phyloP scores from a whole-genome alignment of 2,113 vertebrate species.

The Chlorodrepanis virens region DNA sequence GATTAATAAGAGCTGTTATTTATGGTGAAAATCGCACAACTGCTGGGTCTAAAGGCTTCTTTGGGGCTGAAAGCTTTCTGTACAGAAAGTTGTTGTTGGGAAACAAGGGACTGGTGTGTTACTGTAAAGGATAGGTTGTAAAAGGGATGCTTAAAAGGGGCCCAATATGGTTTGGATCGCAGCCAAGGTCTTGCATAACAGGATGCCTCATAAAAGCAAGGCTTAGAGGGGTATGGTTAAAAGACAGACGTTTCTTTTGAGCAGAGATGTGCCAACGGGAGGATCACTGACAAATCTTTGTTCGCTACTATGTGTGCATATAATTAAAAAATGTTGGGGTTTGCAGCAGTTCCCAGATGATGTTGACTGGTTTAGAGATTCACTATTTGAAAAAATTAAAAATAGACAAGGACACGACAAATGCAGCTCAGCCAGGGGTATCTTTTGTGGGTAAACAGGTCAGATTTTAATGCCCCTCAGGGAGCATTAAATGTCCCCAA shows the following conservation, averaged over 20 bases:
- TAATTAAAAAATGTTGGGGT: slow-evolving; percentile 55
- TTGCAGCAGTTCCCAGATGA: slow-evolving; percentile 3
- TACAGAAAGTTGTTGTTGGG: slow-evolving; percentile 66
- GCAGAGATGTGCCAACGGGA: slow-evolving; percentile 43
- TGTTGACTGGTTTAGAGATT: not conserved
- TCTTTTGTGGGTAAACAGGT: not conserved
- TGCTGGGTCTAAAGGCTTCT: slow-evolving; percentile 38
- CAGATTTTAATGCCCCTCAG: not conserved
- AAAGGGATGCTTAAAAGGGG: slow-evolving; percentile 64
- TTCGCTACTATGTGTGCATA: not conserved
- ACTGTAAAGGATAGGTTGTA: slow-evolving; percentile 68
- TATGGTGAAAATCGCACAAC: slow-evolving; percentile 43
- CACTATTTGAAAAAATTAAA: not conserved
- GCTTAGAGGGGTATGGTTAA: slow-evolving; percentile 58
- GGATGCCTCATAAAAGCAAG: slow-evolving; percentile 69
- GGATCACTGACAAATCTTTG: slow-evolving; percentile 54
- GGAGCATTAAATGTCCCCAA: not conserved
- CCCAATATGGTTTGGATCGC: slow-evolving; percentile 61
- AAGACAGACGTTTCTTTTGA: slow-evolving; percentile 52
- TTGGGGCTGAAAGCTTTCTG: slow-evolving; percentile 53
- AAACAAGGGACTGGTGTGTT: slow-evolving; percentile 69
- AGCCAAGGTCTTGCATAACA: slow-evolving; percentile 68
- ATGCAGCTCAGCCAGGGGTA: not conserved
- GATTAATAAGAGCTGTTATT: slow-evolving; percentile 47
- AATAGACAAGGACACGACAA: not conserved